phyloP scores from a whole-genome alignment of 2,797 vertebrate genomes.

The Rachycentron canadum region DNA sequence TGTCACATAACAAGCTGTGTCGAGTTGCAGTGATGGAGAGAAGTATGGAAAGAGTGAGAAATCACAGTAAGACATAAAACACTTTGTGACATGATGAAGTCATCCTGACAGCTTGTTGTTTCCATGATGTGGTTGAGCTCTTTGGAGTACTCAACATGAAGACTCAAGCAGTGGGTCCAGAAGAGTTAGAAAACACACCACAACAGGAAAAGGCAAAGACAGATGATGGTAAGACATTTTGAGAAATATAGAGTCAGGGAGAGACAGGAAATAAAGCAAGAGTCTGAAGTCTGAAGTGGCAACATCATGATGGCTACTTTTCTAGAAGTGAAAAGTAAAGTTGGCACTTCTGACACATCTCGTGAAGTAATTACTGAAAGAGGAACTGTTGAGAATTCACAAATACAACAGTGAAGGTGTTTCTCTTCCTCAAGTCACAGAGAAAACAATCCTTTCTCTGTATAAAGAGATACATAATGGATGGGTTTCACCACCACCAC shows the following conservation, averaged over 20 bases:
- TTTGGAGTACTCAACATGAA: conserved; percentile 58
- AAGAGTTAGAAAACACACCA: conserved; percentile 61
- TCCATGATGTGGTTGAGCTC: conserved; percentile 75
- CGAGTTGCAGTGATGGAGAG: conserved; percentile 44
- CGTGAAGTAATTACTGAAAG: conserved; percentile 38
- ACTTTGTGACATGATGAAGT: conserved; percentile 79
- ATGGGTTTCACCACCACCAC: conserved; percentile 65
- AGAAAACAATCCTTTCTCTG: conserved; percentile 67
- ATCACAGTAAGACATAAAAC: conserved; percentile 71
- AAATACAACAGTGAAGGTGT: conserved; percentile 42
- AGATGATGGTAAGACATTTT: conserved; percentile 26
- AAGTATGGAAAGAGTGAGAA: conserved; percentile 75
- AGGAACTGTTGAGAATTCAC: conserved; percentile 38
- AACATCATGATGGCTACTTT: background rate
- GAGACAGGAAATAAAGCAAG: conserved; percentile 34
- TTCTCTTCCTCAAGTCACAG: conserved; percentile 44
- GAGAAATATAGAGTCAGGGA: conserved; percentile 28
- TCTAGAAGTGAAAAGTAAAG: conserved; percentile 14
- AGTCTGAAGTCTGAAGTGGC: conserved; percentile 20
- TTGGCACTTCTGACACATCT: background rate
- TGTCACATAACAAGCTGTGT: conserved; percentile 43
- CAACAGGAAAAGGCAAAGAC: conserved; percentile 52
- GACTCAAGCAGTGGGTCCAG: conserved; percentile 55
- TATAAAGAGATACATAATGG: conserved; percentile 70
- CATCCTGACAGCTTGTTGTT: conserved; percentile 77